These are phyloP conservation scores for Actinopyga echinites DNA, from an alignment of 53 echinoderm and acorn worm species.

Conservation along the genomic window DNA sequence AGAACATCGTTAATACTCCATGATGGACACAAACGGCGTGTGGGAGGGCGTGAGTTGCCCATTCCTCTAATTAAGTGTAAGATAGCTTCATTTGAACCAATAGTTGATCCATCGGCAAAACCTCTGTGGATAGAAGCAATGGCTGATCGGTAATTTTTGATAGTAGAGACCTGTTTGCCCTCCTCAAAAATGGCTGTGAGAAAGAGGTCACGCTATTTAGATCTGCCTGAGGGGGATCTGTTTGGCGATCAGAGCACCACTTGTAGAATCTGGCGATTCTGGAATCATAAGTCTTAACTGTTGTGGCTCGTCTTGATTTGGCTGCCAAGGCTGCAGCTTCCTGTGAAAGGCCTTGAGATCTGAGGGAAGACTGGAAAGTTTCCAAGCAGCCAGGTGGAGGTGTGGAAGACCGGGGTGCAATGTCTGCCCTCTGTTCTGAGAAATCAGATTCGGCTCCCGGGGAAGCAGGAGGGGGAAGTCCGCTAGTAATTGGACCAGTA, in stretches of 20 bases:
- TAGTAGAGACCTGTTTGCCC: not conserved
- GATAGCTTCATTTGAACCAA: not conserved
- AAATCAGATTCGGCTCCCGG: not conserved
- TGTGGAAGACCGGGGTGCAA: not conserved
- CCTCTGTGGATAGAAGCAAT: not conserved
- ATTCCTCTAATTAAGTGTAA: not conserved
- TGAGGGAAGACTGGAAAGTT: not conserved
- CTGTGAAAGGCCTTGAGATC: not conserved
- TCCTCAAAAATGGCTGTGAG: not conserved
- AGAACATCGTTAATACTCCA: not conserved
- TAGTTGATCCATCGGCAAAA: not conserved
- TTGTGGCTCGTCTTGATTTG: not conserved
- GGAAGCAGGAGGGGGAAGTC: not conserved
- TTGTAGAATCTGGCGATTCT: not conserved
- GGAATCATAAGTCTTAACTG: constrained; percentile 14
- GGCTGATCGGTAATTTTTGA: not conserved
- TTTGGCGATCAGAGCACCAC: not conserved
- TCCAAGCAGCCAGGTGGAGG: constrained; percentile 10
- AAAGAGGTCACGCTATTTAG: not conserved
- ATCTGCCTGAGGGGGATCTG: not conserved
- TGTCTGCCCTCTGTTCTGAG: not conserved
- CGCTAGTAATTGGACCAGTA: not conserved
- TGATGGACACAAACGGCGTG: not conserved
- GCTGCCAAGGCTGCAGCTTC: constrained; percentile 7
- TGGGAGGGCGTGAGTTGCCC: not conserved